Conservation (phyloP, 2,888 invertebrate genomes). For the Melanostoma mellinum region DNA sequence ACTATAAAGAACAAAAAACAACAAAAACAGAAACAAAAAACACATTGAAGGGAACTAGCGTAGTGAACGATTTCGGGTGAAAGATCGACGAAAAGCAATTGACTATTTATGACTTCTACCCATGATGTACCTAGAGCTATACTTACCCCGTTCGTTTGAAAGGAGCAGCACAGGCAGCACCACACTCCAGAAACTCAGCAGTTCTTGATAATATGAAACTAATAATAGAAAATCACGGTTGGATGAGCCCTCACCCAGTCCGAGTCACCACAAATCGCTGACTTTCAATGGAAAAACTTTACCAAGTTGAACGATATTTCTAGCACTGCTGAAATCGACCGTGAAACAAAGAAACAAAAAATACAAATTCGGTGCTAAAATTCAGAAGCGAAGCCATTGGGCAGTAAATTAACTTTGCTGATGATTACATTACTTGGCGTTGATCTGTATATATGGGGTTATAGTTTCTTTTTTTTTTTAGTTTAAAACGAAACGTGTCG, state of each 20-base stretch:
- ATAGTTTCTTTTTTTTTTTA: not conserved
- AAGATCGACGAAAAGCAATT: slow-evolving; percentile 66
- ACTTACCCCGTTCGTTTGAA: not conserved
- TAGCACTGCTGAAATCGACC: slow-evolving; percentile 68
- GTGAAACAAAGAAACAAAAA: slow-evolving; percentile 53
- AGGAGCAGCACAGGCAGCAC: not conserved
- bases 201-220: slow-evolving; percentile 44
- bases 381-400: slow-evolving; percentile 25
- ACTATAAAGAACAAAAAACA: slow-evolving; percentile 9
- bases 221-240: slow-evolving; percentile 71
- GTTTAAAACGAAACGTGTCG: slow-evolving; percentile 5
- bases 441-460: not conserved
- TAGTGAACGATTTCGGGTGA: slow-evolving; percentile 60
- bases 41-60: slow-evolving; percentile 52
- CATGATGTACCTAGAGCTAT: slow-evolving; percentile 25
- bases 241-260: slow-evolving; percentile 74
- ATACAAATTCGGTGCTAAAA: slow-evolving; percentile 41
- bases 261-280: slow-evolving; percentile 63
- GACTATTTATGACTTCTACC: slow-evolving; percentile 63
- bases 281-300: slow-evolving; percentile 54
- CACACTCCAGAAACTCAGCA: slow-evolving; percentile 31
- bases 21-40: slow-evolving; percentile 22
- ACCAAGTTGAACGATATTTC: slow-evolving; percentile 58
- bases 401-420: slow-evolving; percentile 63
- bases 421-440: slow-evolving; percentile 62